Evolutionary conservation across 2,888 invertebrate genomes (phyloP), one percentile per base, ranked within the genome.

Genomic region (Conistra vaccinii): DNA sequence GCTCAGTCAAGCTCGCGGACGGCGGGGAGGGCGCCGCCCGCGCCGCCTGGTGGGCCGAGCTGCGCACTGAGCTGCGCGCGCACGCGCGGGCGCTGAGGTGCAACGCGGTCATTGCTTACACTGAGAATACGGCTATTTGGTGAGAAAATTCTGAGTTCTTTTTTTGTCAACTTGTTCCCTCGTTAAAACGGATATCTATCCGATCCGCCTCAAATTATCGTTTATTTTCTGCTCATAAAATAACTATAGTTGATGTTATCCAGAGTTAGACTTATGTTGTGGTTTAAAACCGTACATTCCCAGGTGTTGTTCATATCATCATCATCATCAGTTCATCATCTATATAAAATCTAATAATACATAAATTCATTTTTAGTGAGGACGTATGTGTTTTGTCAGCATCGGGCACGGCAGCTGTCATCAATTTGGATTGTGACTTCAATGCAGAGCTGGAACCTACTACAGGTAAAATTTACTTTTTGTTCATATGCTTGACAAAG

Each of bases 31-130:
- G 98, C 26, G 99, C 99, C 91, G 98, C 98, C 5, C 97, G 99
- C 60, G 99, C 99, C 89, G 98, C 98, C 2, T 99, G 99, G 99
- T 99, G 99, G 99, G 98, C 98, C 0, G 99, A 99, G 95, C 97
- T 99, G 39, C 96, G 99, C 68, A 99, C 99, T 93, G 99, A 99
- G 97, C 98, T 99, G 75, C 97, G 99, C 0, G 99, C 99, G 5
- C 99, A 99, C 93, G 98, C 99, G 9, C 97, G 99, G 57, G 98
- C 99, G 1, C 96, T 99, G 81, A 98, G 98, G 20, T 99, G 99
- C 90, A 99, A 99, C 93, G 99, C 99, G 9, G 99, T 99, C 65
- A 96, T 99, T 58, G 99, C 99, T 0, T 99, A 99, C 94, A 97
- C 97, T n/a, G 99, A 99, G 96, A 97, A 98, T 51, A 98, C 99